Evolutionary conservation across 2,797 vertebrate genomes (phyloP).

Genomic region (Lepilemur septentrionalis): DNA sequence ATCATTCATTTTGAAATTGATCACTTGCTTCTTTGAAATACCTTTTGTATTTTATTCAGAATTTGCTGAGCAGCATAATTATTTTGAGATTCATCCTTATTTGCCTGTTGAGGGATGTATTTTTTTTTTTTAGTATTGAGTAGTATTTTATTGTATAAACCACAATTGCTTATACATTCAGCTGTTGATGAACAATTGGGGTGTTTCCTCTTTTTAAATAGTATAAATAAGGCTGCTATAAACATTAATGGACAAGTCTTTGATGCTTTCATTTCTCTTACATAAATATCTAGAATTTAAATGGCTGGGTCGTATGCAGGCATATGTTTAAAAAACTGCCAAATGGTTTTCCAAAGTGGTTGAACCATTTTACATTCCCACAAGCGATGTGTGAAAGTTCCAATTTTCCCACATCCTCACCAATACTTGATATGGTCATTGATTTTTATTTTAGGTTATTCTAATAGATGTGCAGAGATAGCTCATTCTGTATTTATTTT

Average conservation of each 20-base stretch:
- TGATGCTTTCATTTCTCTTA: background rate
- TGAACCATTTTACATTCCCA: background rate
- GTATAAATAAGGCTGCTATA: background rate
- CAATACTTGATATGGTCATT: background rate
- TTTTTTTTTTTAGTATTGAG: background rate
- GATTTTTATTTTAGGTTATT: background rate
- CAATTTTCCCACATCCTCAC: background rate
- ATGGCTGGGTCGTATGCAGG: background rate
- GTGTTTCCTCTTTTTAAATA: background rate
- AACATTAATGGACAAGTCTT: background rate
- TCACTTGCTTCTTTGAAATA: background rate
- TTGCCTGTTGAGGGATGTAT: background rate
- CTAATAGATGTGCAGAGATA: background rate
- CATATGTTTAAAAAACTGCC: background rate
- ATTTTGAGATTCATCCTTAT: background rate
- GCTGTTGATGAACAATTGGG: background rate
- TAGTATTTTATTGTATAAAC: background rate
- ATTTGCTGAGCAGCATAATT: background rate
- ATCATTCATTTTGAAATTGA: background rate
- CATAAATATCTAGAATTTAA: background rate
- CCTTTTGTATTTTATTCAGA: background rate
- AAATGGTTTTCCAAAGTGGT: background rate
- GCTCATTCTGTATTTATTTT: background rate
- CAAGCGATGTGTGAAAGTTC: too few species aligned
- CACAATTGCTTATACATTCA: background rate